phyloP scores from a whole-genome alignment of 2,888 invertebrate genomes.

The Rosalia funebris region DNA sequence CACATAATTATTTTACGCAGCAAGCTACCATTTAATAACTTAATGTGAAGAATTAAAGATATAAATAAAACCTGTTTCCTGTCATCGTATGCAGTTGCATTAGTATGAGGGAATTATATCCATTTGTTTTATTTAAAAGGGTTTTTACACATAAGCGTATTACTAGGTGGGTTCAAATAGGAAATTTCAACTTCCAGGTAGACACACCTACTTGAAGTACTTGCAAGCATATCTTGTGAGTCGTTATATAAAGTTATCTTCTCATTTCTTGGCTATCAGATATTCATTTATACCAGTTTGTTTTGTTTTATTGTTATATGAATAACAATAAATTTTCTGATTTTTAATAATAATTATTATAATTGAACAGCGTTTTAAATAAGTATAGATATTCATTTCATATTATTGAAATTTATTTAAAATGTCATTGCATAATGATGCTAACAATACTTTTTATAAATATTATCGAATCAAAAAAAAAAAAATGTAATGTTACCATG shows the following conservation, averaged over 20 bases:
- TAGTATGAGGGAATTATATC: conserved; percentile 30
- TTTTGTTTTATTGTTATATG: too few species aligned
- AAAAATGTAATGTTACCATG: too few species aligned
- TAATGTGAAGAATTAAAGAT: conserved; percentile 28
- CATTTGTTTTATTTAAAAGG: conserved; percentile 17
- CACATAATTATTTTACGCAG: conserved; percentile 18
- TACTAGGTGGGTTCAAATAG: conserved; percentile 18
- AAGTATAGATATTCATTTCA: too few species aligned
- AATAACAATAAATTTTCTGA: too few species aligned
- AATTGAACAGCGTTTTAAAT: too few species aligned
- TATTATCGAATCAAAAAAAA: too few species aligned
- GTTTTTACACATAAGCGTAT: conserved; percentile 8
- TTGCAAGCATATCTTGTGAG: conserved; percentile 4
- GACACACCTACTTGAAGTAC: conserved; percentile 12
- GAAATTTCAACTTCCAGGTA: conserved; percentile 3
- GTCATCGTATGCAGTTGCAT: conserved; percentile 36
- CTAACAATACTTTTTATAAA: too few species aligned
- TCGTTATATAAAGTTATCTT: conserved; percentile 2
- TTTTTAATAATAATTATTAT: too few species aligned
- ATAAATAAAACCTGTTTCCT: conserved; percentile 34
- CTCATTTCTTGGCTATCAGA: too few species aligned
- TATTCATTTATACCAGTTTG: too few species aligned
- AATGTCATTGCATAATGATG: too few species aligned
- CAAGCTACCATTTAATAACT: conserved; percentile 22
- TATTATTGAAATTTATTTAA: too few species aligned